A percentile compares a stretch with the other conserved stretches of the same genome.
phyloP scores from a whole-genome alignment of 2,113 vertebrate genomes.

The Percopsis transmontana region DNA sequence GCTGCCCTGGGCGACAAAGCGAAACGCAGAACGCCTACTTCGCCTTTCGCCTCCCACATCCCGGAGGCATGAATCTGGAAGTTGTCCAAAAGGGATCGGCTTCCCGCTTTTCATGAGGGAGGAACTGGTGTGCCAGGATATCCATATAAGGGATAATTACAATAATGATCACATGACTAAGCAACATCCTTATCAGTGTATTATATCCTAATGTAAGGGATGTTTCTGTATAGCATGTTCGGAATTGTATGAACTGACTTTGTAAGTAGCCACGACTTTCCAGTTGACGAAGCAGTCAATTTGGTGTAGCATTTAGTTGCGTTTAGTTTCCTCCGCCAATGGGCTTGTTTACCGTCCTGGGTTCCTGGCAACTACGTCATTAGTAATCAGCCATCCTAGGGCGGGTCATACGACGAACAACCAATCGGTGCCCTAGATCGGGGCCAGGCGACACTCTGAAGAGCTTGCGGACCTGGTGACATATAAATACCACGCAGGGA shows the following conservation, averaged over 20 bases:
- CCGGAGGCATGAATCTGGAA: slow-evolving; percentile 58
- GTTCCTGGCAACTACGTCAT: slow-evolving; percentile 88
- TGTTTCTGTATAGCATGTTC: not conserved
- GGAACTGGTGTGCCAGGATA: slow-evolving; percentile 67
- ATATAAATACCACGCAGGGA: slow-evolving; percentile 37
- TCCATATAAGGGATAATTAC: slow-evolving; percentile 72
- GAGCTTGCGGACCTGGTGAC: not conserved
- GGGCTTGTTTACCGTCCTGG: slow-evolving; percentile 84
- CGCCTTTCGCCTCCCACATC: slow-evolving; percentile 55
- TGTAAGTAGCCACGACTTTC: too few species aligned
- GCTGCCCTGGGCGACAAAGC: slow-evolving; percentile 30
- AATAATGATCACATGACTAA: slow-evolving; percentile 53
- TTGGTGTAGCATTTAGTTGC: slow-evolving; percentile 22
- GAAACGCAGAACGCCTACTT: slow-evolving; percentile 31
- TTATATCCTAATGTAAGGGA: too few species aligned
- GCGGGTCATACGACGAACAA: slow-evolving; percentile 30
- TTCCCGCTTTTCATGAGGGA: slow-evolving; percentile 70
- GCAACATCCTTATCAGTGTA: slow-evolving; percentile 25
- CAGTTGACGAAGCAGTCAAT: not conserved
- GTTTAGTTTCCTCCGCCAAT: slow-evolving; percentile 43
- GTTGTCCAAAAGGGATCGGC: slow-evolving; percentile 71
- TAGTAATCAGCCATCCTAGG: slow-evolving; percentile 21
- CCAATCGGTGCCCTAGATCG: slow-evolving; percentile 62
- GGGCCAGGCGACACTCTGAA: not conserved
- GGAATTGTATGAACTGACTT: too few species aligned